A percentile compares a stretch with the other conserved stretches of the same genome.
Conservation (phyloP, 2,888 invertebrate species). For the Limnephilus auricula region DNA sequence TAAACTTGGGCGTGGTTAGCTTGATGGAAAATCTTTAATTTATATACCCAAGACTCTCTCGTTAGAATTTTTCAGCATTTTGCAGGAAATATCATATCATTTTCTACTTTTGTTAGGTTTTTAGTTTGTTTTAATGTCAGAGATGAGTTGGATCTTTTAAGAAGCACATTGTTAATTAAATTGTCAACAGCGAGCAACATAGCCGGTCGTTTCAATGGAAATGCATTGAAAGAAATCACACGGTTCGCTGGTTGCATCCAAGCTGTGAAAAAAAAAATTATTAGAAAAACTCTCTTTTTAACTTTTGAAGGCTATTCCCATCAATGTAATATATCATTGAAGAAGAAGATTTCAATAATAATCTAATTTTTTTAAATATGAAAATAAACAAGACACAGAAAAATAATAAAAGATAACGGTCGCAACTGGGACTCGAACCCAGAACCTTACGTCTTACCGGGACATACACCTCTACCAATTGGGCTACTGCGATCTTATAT, state of each 20-base stretch:
- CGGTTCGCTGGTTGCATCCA: background rate
- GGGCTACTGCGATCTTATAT: too few relatives aligned
- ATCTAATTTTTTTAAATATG: too few relatives aligned
- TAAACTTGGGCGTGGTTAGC: conserved; percentile 43
- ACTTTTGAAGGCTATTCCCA: too few relatives aligned
- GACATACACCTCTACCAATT: too few relatives aligned
- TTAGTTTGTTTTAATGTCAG: background rate
- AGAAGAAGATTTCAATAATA: too few relatives aligned
- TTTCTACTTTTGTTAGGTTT: background rate
- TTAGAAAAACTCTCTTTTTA: too few relatives aligned
- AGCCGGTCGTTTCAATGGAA: background rate
- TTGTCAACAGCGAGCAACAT: background rate
- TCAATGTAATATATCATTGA: too few relatives aligned
- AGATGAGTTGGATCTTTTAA: background rate
- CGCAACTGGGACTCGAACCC: too few relatives aligned
- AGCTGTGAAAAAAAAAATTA: too few relatives aligned
- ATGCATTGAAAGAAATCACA: background rate
- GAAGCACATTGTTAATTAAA: background rate
- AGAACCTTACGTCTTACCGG: too few relatives aligned
- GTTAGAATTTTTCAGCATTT: background rate
- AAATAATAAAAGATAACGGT: too few relatives aligned
- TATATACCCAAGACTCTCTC: background rate
- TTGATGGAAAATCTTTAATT: conserved; percentile 16
- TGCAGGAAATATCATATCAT: background rate
- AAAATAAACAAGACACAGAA: too few relatives aligned